Base-by-base conservation (phyloP, 2,113 vertebrate species). In the Narcine bancroftii region DNA sequence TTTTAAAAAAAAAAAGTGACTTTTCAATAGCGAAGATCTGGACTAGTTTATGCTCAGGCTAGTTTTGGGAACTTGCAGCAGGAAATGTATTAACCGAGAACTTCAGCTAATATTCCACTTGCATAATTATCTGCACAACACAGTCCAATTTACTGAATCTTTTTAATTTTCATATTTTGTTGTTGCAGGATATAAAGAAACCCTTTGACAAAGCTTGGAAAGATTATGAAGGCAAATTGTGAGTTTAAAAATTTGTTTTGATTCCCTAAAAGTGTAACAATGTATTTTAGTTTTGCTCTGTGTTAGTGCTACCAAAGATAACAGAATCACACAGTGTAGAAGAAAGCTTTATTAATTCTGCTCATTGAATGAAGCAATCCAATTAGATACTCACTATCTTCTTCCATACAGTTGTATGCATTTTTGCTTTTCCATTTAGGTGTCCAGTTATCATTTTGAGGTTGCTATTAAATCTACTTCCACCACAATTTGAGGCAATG, bases 201-300 rank as follows among this genome's bases (percentile, higher is more conserved):
- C 95, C 96, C 6, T 95, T 96, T 94, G 96, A 96, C 89, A 96
- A 95, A 94, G 94, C 96, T 29, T 96, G 95, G 95, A 95, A 95
- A 93, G 95, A 96, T 93, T 96, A 96, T 92, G 96, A 96, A 92
- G 96, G 91, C 92, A 96, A 96, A 94, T 95, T 96, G 95, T 96
- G 93, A 96, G 96, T 95, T 81, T 56, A 39, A 47, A 87, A 0
- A 7, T 71, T 11, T 56, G 13, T 63, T 36, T 92, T n/a, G 24
- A 92, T 33, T 45, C 42, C 33, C 69, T 5, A 33, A 39, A 39
- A 63, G 17, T 75, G 36, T 15, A 47, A 29, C 56, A 39, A 76
- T 87, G 5, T 19, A 60, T 60, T 60, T 36, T 85, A 15, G n/a
- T 60, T 39, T 87, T 60, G 81, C 56, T 87, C 36, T 36, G 0